Evolutionary conservation across 2,797 vertebrate genomes (phyloP).

Genomic region (Halcyon chelicuti): DNA sequence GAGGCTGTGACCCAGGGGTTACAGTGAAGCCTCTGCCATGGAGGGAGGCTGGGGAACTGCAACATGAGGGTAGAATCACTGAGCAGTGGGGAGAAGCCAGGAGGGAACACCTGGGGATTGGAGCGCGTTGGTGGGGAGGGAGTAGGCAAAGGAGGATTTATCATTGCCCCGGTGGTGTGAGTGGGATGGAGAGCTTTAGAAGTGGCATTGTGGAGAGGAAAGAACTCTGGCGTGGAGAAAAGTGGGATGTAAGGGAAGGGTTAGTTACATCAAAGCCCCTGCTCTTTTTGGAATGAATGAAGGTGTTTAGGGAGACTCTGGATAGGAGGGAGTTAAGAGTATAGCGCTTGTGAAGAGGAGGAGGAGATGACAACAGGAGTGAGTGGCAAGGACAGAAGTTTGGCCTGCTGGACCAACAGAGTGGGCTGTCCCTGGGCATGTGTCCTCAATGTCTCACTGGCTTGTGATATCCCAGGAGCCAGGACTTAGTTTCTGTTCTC

Average conservation of each 20-base stretch:
- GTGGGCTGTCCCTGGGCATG: rapidly evolving
- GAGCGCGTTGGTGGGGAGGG: rapidly evolving
- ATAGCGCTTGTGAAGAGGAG: not conserved
- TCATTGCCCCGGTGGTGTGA: not conserved
- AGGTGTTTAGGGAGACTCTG: not conserved
- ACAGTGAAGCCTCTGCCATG: not conserved
- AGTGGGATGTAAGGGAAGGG: not conserved
- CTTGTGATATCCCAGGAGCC: not conserved
- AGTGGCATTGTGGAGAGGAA: not conserved
- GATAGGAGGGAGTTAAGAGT: not conserved
- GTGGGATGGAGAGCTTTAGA: not conserved
- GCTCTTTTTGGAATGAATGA: not conserved
- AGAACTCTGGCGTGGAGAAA: not conserved
- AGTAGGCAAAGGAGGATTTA: not conserved
- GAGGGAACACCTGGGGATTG: not conserved
- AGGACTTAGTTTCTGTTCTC: not conserved
- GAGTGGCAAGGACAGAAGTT: not conserved
- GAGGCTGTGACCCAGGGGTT: not conserved
- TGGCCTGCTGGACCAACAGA: not conserved
- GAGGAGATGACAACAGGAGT: not conserved
- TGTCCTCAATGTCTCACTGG: not conserved
- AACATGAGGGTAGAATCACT: not conserved
- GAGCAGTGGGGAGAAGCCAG: not conserved
- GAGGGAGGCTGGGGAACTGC: not conserved
- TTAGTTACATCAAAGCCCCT: not conserved